A percentile compares a stretch with the other conserved stretches of the same genome.
These are phyloP conservation scores for Folsomia manolachei DNA, from an alignment of 2,888 invertebrate species.

Conservation along the genomic window DNA sequence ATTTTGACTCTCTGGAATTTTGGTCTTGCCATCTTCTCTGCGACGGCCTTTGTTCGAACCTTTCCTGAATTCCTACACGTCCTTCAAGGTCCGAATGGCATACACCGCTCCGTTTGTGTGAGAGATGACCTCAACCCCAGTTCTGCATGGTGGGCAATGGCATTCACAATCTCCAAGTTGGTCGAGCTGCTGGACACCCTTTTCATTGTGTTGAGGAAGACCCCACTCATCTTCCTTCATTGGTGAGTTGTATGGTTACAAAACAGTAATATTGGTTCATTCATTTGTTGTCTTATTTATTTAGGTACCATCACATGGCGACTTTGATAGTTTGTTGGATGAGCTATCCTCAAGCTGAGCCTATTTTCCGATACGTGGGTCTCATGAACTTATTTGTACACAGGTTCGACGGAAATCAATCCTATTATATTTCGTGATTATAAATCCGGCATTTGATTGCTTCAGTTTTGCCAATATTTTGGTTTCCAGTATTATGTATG, in stretches of 20 bases:
- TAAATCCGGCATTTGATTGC: too few species aligned
- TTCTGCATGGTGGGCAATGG: slow-evolving; percentile 38
- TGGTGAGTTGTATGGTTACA: too few species aligned
- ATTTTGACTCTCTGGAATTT: slow-evolving; percentile 21
- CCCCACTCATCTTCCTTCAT: slow-evolving; percentile 24
- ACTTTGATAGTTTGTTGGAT: slow-evolving; percentile 24
- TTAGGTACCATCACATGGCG: slow-evolving; percentile 19
- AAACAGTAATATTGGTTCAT: too few species aligned
- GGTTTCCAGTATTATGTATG: slow-evolving; percentile 35
- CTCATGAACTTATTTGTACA: slow-evolving; percentile 23
- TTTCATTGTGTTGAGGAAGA: slow-evolving; percentile 24
- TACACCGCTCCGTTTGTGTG: slow-evolving; percentile 47
- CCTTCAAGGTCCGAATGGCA: slow-evolving; percentile 41
- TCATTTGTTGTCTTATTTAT: background rate
- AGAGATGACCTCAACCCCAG: slow-evolving; percentile 40
- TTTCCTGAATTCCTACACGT: slow-evolving; percentile 42
- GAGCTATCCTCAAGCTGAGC: slow-evolving; percentile 23
- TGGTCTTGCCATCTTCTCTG: slow-evolving; percentile 19
- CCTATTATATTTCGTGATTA: too few species aligned
- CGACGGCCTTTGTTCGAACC: slow-evolving; percentile 21
- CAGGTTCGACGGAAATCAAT: background rate
- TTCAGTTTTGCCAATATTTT: background rate
- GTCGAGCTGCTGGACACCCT: slow-evolving; percentile 18
- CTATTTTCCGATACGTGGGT: slow-evolving; percentile 21
- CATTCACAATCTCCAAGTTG: slow-evolving; percentile 30